A percentile compares a stretch with the other conserved stretches of the same genome.
phyloP scores from a whole-genome alignment of 2,888 invertebrate species.

The Eustalomyia histrio region DNA sequence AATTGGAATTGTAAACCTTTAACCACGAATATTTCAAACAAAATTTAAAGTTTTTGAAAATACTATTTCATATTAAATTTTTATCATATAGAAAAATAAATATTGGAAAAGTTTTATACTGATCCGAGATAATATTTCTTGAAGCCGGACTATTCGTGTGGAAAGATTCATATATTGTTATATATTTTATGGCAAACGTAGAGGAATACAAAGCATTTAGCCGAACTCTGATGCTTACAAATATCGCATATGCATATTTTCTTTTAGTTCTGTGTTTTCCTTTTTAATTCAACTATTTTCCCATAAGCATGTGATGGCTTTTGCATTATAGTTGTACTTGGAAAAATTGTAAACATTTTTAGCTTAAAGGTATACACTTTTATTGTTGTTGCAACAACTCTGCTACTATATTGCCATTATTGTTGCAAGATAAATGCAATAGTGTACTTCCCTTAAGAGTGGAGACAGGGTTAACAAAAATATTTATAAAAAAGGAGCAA shows the following conservation, averaged over 20 bases:
- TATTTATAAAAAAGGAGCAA: not conserved
- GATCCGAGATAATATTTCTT: too few species aligned
- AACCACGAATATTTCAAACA: too few species aligned
- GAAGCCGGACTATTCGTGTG: too few species aligned
- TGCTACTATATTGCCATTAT: constrained; percentile 21
- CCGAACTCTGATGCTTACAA: constrained; percentile 28
- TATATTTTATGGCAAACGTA: constrained; percentile 37
- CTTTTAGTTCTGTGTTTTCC: not conserved
- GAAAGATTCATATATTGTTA: constrained; percentile 23
- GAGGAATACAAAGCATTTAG: constrained; percentile 38
- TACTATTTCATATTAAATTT: too few species aligned
- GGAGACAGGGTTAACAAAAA: not conserved
- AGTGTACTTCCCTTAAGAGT: constrained; percentile 11
- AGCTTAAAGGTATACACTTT: constrained; percentile 29
- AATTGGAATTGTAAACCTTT: too few species aligned
- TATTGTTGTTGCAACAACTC: constrained; percentile 10
- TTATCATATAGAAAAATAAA: too few species aligned
- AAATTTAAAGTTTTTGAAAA: too few species aligned
- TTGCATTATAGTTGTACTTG: constrained; percentile 21
- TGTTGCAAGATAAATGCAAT: constrained; percentile 31
- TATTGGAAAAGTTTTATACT: too few species aligned
- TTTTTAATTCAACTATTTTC: not conserved
- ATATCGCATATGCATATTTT: constrained; percentile 42
- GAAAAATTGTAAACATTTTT: constrained; percentile 40
- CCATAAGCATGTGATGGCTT: constrained; percentile 14